phyloP scores from a whole-genome alignment of 2,113 vertebrate species.

The Colaptes auratus region DNA sequence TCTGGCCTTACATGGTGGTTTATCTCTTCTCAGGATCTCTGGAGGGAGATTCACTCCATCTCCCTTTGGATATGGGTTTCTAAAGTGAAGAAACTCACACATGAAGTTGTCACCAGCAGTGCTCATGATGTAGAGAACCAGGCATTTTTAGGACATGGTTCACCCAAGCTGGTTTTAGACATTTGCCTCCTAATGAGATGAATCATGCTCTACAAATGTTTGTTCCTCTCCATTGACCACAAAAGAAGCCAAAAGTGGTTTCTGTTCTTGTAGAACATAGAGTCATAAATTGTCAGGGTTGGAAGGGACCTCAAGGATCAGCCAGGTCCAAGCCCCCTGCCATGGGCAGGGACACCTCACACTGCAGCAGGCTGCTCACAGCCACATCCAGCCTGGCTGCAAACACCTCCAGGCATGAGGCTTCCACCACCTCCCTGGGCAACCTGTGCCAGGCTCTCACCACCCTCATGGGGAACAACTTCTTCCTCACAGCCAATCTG shows the following conservation, averaged over 20 bases:
- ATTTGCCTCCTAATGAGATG: neutral
- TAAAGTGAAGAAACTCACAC: neutral
- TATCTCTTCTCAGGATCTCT: neutral
- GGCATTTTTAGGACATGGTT: constrained; percentile 5
- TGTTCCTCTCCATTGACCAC: neutral
- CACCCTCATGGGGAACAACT: too few relatives aligned
- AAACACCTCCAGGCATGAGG: too few relatives aligned
- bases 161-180: constrained; percentile 4
- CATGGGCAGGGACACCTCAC: too few relatives aligned
- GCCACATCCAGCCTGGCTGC: too few relatives aligned
- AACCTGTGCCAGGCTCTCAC: too few relatives aligned
- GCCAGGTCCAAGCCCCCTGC: too few relatives aligned
- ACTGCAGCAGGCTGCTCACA: too few relatives aligned
- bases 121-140: neutral
- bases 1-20: neutral
- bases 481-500: too few relatives aligned
- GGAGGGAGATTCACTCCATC: neutral
- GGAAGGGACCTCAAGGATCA: too few relatives aligned
- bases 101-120: neutral
- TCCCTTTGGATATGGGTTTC: neutral
- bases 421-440: too few relatives aligned
- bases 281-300: too few relatives aligned
- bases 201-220: constrained; percentile 15
- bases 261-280: neutral
- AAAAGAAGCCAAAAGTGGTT: neutral